These are phyloP conservation scores for Halcyon senegalensis DNA, from an alignment of 2,113 vertebrate genomes.

Conservation along the genomic window DNA sequence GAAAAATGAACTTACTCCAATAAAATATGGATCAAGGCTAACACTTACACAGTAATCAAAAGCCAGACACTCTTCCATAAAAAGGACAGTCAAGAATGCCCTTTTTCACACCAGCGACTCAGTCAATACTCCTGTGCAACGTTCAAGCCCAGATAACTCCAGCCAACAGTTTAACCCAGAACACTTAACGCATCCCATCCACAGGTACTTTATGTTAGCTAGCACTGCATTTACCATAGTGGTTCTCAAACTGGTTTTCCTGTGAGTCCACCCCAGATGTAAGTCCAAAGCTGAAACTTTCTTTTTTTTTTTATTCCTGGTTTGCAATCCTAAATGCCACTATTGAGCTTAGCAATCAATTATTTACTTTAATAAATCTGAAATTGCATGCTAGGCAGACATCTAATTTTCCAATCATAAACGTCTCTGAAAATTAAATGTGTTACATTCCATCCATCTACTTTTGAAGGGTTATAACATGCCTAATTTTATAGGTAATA, in stretches of 20 bases:
- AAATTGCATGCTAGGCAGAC: neutral
- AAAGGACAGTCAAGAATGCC: neutral
- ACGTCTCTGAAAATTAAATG: neutral
- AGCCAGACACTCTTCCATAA: neutral
- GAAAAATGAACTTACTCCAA: neutral
- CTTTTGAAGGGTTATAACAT: neutral
- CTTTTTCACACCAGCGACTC: neutral
- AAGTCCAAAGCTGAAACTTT: neutral
- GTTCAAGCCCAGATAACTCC: neutral
- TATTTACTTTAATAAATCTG: neutral
- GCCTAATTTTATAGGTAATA: neutral
- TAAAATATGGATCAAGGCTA: neutral
- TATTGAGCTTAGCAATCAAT: neutral
- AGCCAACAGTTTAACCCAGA: neutral
- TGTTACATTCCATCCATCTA: neutral
- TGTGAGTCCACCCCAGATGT: neutral
- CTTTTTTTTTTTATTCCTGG: neutral
- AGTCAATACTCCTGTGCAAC: neutral
- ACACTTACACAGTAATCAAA: neutral
- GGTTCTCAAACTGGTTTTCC: neutral
- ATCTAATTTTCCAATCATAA: neutral
- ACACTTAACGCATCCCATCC: neutral
- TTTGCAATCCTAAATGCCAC: neutral
- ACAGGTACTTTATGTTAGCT: neutral
- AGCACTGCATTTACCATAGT: rapidly evolving